These are phyloP conservation scores for Mobula birostris DNA, from an alignment of 2,113 vertebrate genomes.

Conservation along the genomic window DNA sequence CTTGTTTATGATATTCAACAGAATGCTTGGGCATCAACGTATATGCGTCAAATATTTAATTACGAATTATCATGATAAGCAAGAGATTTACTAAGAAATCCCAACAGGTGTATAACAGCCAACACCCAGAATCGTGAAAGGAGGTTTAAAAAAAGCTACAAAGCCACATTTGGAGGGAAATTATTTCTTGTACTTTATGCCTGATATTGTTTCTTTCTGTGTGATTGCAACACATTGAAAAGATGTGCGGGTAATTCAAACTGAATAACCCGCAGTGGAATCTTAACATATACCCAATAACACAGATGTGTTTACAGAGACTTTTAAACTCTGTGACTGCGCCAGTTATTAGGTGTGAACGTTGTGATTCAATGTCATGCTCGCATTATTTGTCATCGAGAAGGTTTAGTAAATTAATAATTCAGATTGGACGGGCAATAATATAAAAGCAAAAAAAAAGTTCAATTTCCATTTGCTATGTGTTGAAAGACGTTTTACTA, in stretches of 20 bases:
- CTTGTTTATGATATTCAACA: not conserved
- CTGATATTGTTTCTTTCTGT: no score
- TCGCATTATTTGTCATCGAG: not conserved
- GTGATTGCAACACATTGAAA: not conserved
- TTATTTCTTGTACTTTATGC: not conserved
- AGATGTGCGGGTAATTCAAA: not conserved
- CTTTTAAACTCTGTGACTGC: not conserved
- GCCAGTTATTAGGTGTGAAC: not conserved
- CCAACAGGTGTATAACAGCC: not conserved
- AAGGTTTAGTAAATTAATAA: constrained; percentile 22
- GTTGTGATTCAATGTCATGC: not conserved
- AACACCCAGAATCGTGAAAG: not conserved
- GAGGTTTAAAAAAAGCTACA: not conserved
- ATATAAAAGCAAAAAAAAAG: not conserved
- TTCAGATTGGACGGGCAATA: not conserved
- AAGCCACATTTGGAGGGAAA: not conserved
- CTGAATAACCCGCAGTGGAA: not conserved
- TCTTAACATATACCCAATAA: not conserved
- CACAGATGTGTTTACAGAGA: not conserved
- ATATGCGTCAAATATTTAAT: not conserved
- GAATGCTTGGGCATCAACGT: not conserved
- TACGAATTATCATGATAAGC: not conserved
- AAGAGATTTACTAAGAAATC: not conserved
- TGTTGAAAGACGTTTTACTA: not conserved
- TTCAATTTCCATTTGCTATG: not conserved